Evolutionary conservation across 2,113 vertebrate species (phyloP), one percentile per base, ranked within the genome.

Genomic region (Antechinus stuartii): DNA sequence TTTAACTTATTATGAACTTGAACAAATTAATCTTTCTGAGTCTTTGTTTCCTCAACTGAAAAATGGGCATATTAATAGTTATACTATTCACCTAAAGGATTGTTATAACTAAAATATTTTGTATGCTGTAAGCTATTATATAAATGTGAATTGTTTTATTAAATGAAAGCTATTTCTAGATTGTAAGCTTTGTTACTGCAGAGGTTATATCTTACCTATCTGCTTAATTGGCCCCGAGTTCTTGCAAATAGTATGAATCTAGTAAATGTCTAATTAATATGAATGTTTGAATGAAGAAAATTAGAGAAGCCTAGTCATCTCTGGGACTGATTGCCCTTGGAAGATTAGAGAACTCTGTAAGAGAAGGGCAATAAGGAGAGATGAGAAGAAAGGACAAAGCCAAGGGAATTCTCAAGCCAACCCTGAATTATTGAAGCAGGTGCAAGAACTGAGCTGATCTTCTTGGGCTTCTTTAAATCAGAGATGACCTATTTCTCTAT

Each of bases 341-440:
- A 27, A 2, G 30, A 16, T 19, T 23, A 91, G 54, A 14, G 61
- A 96, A 53, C 68, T 89, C 24, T 42, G 14, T 25, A 61, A 42
- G 35, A n/a, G 16, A 16, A 84, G n/a, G 19, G 1, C n/a, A n/a
- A 84, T 2, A 19, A 19, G 14, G 68, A 19, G 35, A 84, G 68
- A 42, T 22, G n/a, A 76, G 30, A 76, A 76, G 42, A 24, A 25
- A 93, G 26, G 89, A 61, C 14, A 9, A 76, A 27, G 11, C 27
- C n/a, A 25, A 47, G 8, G 49, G 26, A 27, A 54, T 90, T 92
- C 16, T 8, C 19, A 22, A 19, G 2, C 19, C n/a, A 42, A 42
- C 2, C n/a, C n/a, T 84, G 68, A 42, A 84, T 95, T 91, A 54
- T 27, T 61, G 90, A 97, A 89, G 84, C 50, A 53, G 47, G 61